A percentile compares a stretch with the other conserved stretches of the same genome.
Evolutionary conservation across 1,140 invertebrate species (phyloP).

Genomic region (Dryas iulia): DNA sequence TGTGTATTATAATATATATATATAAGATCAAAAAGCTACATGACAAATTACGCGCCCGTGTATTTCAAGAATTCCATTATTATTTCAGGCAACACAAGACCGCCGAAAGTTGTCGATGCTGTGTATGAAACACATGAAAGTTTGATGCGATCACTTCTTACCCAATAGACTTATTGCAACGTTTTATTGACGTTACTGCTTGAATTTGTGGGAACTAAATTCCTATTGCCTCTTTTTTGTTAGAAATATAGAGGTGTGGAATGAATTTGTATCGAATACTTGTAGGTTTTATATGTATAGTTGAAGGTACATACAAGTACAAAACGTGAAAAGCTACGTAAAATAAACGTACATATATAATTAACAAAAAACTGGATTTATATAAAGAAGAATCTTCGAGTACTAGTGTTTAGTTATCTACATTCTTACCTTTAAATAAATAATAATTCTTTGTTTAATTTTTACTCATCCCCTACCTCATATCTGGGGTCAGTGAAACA

Average conservation of each 20-base stretch:
- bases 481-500: too few relatives aligned
- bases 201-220: conserved; percentile 11
- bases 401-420: too few relatives aligned
- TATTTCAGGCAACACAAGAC: background rate
- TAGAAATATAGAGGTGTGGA: background rate
- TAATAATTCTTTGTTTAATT: too few relatives aligned
- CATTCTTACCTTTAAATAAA: too few relatives aligned
- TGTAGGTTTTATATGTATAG: background rate
- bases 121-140: conserved; percentile 18
- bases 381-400: too few relatives aligned
- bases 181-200: conserved; percentile 13
- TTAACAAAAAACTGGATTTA: too few relatives aligned
- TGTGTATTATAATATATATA: too few relatives aligned
- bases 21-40: too few relatives aligned
- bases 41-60: background rate
- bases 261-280: background rate
- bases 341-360: too few relatives aligned
- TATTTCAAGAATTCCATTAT: background rate
- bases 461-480: too few relatives aligned
- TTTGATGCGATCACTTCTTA: conserved; percentile 21
- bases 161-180: conserved; percentile 8
- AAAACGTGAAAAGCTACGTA: too few relatives aligned
- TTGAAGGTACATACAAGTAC: too few relatives aligned
- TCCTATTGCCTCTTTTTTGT: conserved; percentile 1
- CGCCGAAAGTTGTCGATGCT: background rate